phyloP scores from a whole-genome alignment of 2,797 vertebrate species.

The Clangula hyemalis region DNA sequence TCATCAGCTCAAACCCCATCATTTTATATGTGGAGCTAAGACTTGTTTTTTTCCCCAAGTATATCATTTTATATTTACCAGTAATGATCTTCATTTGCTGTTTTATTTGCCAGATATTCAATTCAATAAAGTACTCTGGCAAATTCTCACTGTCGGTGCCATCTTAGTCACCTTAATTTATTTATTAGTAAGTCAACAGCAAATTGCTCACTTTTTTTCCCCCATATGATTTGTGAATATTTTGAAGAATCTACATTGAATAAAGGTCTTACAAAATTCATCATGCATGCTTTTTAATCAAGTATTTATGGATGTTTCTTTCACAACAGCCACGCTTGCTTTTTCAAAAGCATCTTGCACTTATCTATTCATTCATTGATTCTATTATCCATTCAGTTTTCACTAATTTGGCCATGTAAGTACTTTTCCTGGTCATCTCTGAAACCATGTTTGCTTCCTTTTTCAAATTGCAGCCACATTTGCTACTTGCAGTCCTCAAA shows the following conservation, averaged over 20 bases:
- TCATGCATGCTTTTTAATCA: background rate
- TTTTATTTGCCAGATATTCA: background rate
- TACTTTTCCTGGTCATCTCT: background rate
- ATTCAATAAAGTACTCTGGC: background rate
- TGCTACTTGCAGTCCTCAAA: background rate
- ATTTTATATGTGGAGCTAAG: background rate
- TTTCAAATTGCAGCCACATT: background rate
- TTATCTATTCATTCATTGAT: background rate
- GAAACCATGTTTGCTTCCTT: background rate
- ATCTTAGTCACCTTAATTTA: background rate
- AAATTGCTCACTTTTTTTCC: background rate
- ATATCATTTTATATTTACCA: background rate
- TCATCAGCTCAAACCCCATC: background rate
- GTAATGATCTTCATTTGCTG: background rate
- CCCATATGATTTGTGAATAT: background rate
- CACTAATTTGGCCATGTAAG: background rate
- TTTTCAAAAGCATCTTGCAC: background rate
- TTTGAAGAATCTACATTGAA: background rate
- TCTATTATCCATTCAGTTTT: background rate
- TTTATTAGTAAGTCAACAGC: background rate
- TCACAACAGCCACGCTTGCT: background rate
- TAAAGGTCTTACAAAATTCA: background rate
- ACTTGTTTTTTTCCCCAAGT: background rate
- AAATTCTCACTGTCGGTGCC: background rate
- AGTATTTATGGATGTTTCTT: background rate